These are phyloP conservation scores for Plutomurus gul DNA, from an alignment of 1,140 invertebrate genomes.

Conservation along the genomic window DNA sequence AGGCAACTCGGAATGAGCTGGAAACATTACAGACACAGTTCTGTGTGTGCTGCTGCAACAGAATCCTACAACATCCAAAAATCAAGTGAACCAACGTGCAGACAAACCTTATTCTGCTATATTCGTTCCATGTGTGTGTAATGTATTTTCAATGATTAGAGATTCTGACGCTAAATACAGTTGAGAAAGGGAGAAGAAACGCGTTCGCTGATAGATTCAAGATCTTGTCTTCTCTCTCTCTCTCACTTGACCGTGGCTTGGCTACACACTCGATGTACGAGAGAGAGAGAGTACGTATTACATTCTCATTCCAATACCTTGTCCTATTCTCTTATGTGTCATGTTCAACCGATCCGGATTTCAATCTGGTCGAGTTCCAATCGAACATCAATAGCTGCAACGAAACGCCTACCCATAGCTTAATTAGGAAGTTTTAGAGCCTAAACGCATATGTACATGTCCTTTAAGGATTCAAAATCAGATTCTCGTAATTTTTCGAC, in stretches of 20 bases:
- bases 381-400: slow-evolving; percentile 2
- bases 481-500: slow-evolving; percentile 22
- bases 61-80: no score
- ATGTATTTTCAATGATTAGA: not conserved
- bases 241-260: not conserved
- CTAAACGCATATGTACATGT: slow-evolving; percentile 35
- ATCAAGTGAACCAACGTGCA: no score
- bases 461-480: slow-evolving; percentile 26
- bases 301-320: slow-evolving; percentile 8
- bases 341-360: slow-evolving; percentile 28
- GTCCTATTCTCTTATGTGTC: slow-evolving; percentile 1
- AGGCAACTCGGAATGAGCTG: not conserved
- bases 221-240: slow-evolving; percentile 18
- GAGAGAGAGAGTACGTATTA: no score
- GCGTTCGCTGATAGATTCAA: not conserved
- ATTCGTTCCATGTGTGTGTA: no score
- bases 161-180: not conserved
- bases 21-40: not conserved
- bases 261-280: no score
- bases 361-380: slow-evolving; percentile 14
- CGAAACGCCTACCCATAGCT: slow-evolving; percentile 32
- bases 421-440: slow-evolving; percentile 31
- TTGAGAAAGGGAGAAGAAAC: not conserved
- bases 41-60: not conserved
- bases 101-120: no score